A percentile compares a stretch with the other conserved stretches of the same genome.
Evolutionary conservation across 2,797 vertebrate species (phyloP).

Genomic region (Sebastes minor): DNA sequence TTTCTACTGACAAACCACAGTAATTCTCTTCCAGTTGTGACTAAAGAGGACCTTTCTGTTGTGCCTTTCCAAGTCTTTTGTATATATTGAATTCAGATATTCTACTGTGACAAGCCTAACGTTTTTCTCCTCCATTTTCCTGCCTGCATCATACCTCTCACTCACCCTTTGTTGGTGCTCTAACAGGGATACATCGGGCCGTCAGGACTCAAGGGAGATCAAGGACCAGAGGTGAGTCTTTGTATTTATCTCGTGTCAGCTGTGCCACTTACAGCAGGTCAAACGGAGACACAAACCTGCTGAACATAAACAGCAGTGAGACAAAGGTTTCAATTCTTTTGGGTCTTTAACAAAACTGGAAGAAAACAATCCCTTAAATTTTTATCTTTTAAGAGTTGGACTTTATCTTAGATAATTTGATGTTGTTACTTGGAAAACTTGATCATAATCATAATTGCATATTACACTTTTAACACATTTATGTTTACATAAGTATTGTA

Average conservation of each 20-base stretch:
- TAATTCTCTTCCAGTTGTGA: background rate
- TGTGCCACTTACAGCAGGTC: background rate
- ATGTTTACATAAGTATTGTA: background rate
- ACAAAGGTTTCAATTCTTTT: background rate
- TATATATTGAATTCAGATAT: conserved; percentile 2
- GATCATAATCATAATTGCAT: background rate
- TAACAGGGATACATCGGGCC: conserved; percentile 85
- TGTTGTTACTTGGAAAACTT: no score
- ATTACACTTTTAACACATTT: background rate
- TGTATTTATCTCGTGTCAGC: conserved; percentile 18
- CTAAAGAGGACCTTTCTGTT: background rate
- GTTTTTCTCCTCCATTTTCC: conserved; percentile 29
- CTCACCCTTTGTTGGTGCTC: conserved; percentile 31
- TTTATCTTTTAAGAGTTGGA: background rate
- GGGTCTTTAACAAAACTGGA: background rate
- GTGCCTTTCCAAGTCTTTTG: conserved; percentile 1
- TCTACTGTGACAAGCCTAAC: background rate
- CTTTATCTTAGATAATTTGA: no score
- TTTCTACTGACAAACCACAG: background rate
- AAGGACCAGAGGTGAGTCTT: conserved; percentile 85
- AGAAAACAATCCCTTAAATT: background rate
- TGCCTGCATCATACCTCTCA: background rate
- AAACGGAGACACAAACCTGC: background rate
- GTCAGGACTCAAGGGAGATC: conserved; percentile 86
- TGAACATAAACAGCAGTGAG: background rate